These are phyloP conservation scores for Zygogramma bicolorata DNA, from an alignment of 2,888 invertebrate species.

Conservation along the genomic window DNA sequence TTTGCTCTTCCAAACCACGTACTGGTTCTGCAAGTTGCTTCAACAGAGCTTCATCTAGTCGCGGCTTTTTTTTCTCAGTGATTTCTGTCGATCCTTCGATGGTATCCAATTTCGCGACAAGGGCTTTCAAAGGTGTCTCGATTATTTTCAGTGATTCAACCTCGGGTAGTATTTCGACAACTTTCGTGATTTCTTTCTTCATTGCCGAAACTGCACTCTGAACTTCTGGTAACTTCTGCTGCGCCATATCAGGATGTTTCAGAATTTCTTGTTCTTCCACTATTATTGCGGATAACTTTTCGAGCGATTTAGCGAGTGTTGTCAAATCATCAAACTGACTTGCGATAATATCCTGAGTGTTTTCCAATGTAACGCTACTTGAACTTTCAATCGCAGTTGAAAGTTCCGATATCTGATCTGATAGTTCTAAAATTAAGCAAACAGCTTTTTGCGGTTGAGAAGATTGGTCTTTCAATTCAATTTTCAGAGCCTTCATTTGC, in stretches of 20 bases:
- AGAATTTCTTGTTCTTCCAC: constrained; percentile 17
- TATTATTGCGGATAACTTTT: constrained; percentile 25
- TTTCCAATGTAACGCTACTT: too few relatives aligned
- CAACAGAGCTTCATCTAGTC: neutral
- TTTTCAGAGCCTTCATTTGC: constrained; percentile 18
- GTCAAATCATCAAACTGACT: constrained; percentile 18
- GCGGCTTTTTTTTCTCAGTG: neutral
- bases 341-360: constrained; percentile 28
- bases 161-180: neutral
- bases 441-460: constrained; percentile 13
- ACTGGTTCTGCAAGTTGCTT: neutral
- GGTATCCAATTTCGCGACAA: too few relatives aligned
- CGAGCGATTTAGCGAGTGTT: constrained; percentile 18
- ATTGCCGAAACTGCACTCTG: constrained; percentile 2
- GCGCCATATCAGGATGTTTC: constrained; percentile 19
- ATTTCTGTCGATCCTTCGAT: too few relatives aligned
- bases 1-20: neutral
- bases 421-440: constrained; percentile 36
- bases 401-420: constrained; percentile 32
- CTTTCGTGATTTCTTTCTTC: neutral
- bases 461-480: neutral
- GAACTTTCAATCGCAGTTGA: constrained; percentile 22
- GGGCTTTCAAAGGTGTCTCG: too few relatives aligned
- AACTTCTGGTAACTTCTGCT: constrained; percentile 18
- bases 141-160: neutral